Percentiles rank a stretch among this genome's conserved stretches.
Conservation (phyloP, 2,888 invertebrate genomes). For the Drosophila vallismaia region DNA sequence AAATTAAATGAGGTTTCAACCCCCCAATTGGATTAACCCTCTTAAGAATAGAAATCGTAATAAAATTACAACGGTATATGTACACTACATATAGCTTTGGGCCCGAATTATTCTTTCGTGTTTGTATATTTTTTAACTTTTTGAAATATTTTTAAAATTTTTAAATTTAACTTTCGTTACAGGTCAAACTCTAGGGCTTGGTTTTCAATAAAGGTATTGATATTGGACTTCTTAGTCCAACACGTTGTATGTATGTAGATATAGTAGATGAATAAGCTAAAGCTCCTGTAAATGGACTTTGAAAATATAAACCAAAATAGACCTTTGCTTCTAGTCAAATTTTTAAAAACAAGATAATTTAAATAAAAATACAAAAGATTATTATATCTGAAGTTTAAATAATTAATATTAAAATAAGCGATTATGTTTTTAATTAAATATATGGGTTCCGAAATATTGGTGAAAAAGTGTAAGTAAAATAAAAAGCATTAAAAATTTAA, state of each 20-base stretch:
- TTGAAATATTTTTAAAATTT: too few species aligned
- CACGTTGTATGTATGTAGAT: slow-evolving; percentile 14
- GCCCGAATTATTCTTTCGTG: too few species aligned
- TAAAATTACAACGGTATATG: too few species aligned
- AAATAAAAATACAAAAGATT: background rate
- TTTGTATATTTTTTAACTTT: too few species aligned
- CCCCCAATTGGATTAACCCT: too few species aligned
- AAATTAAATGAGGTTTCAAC: too few species aligned
- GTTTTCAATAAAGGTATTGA: background rate
- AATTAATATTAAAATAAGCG: background rate
- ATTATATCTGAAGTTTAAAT: background rate
- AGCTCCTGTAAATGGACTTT: slow-evolving; percentile 23
- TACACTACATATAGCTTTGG: too few species aligned
- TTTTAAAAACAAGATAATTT: slow-evolving; percentile 8
- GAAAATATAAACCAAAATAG: slow-evolving; percentile 34
- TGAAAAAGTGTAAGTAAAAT: slow-evolving; percentile 17
- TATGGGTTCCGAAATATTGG: background rate
- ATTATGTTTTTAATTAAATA: background rate
- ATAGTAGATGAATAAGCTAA: slow-evolving; percentile 3
- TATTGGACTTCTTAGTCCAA: background rate
- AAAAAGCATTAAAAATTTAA: background rate
- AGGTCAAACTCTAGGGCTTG: background rate
- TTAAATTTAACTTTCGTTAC: background rate
- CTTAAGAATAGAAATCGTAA: too few species aligned
- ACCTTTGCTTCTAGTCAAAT: slow-evolving; percentile 7